Base-by-base conservation (phyloP, 2,797 vertebrate species). In the Yasuhikotakia modesta region DNA sequence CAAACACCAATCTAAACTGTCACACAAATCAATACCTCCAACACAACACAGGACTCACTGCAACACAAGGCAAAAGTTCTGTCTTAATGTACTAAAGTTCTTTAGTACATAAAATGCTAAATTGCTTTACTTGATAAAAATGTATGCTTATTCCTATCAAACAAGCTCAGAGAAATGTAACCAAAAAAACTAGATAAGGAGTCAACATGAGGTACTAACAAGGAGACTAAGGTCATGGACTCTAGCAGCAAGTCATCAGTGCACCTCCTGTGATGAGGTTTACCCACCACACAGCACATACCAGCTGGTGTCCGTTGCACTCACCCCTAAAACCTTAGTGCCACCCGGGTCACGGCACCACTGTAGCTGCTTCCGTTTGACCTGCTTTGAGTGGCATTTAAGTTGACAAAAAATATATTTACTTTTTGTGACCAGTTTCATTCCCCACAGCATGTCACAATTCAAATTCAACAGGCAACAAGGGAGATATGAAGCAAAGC, bases 381-480 rank as follows among this genome's bases (percentile, higher is more conserved):
- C 57, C 57, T 21, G 27, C 27, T 4, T 27, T 27, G 17, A 52
- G 48, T 5, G 6, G 16, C 0, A n/a, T 52, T 58, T 5, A 5
- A 60, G 16, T 13, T 0, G 24, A 16, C 57, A 60, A 60, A 14
- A 27, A 27, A 27, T 27, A 27, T 27, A 35, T 12, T 55, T 21
- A 7, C 19, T 35, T 35, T 35, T 21, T 50, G 10, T n/a, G 19
- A 61, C 19, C 19, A 22, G 21, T 66, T 75, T 77, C 30, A 16
- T 12, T 69, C 53, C 14, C 39, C 8, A 30, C 12, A 27, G 21
- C 30, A 61, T 70, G 66, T 77, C 70, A 55, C 55, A 77, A 77
- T 52, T 27, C 66, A 77, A 60, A 60, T 10, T 30, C 57, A 77
- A 77, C 27, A 27, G 27, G 55, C 61, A 45, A 32, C 63, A 27